Evolutionary conservation across 1,140 invertebrate species (phyloP), one percentile per base, ranked within the genome.

Genomic region (Caenorhabditis remanei): DNA sequence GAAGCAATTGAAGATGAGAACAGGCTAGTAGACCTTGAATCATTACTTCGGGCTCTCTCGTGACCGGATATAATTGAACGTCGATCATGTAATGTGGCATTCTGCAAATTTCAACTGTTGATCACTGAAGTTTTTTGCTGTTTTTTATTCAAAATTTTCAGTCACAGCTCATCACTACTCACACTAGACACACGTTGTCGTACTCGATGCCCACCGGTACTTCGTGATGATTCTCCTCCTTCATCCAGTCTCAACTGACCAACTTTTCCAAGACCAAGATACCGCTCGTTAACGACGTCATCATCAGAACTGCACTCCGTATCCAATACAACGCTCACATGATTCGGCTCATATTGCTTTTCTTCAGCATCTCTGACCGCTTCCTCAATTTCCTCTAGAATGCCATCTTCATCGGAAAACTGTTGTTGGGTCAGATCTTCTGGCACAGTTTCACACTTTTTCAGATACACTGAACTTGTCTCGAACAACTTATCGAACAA

Each of bases 351-450:
- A 41, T 50, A 50, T 11, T 53, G 71, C 11, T 53, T 79, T 16
- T 79, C 71, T n/a, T 79, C 71, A 19, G 71, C 71, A n/a, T 79
- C 71, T 79, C 71, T 53, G 3, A 79, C 71, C 16, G 71, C 71
- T 53, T 79, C 71, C 21, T 79, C 71, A 24, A 50, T 50, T 16
- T 79, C 71, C 4, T 79, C 71, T n/a, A 75, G n/a, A 53, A 79
- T 79, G 0, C 71, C 71, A 50, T 79, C 71, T 21, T 79, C 71
- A 14, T 79, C 71, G 6, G 71, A 79, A 79, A 79, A 79, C n/a
- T 79, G 71, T 79, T 79, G 71, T 24, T 53, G 50, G 5, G 71
- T 50, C 11, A 79, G 9, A 11, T 79, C 46, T 43, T 79, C 71
- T n/a, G 71, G 71, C 8, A 79, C 71, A 21, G 71, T 79, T 53